phyloP scores from a whole-genome alignment of 2,113 vertebrate genomes.

The Pyrgilauda ruficollis region DNA sequence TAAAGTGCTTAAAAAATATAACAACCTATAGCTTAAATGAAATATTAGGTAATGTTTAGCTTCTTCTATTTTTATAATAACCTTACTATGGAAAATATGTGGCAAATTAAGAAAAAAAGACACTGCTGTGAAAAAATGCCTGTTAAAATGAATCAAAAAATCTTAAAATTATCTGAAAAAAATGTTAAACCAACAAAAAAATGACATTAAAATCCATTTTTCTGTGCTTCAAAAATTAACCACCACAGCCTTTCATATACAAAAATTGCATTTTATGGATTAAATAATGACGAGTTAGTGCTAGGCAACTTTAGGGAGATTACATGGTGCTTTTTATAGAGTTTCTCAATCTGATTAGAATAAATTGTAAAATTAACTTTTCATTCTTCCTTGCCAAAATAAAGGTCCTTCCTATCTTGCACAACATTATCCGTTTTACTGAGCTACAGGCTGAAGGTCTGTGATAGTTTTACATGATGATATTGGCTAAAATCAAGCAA shows the following conservation, averaged over 20 bases:
- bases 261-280: not conserved
- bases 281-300: not conserved
- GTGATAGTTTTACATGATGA: not conserved
- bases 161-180: not conserved
- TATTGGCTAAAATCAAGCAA: not conserved
- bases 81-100: not conserved
- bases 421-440: not conserved
- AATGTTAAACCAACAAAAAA: not conserved
- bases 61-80: not conserved
- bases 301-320: not conserved
- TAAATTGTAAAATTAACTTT: not conserved
- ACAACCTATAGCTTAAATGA: not conserved
- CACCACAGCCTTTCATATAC: not conserved
- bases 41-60: not conserved
- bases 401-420: not conserved
- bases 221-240: not conserved
- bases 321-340: not conserved
- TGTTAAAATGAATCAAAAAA: not conserved
- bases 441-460: not conserved
- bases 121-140: not conserved
- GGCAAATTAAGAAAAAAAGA: not conserved
- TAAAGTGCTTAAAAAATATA: not conserved
- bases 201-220: not conserved
- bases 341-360: not conserved
- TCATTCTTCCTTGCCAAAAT: not conserved